Base-by-base conservation (phyloP, 2,113 vertebrate species). In the Excalfactoria chinensis region DNA sequence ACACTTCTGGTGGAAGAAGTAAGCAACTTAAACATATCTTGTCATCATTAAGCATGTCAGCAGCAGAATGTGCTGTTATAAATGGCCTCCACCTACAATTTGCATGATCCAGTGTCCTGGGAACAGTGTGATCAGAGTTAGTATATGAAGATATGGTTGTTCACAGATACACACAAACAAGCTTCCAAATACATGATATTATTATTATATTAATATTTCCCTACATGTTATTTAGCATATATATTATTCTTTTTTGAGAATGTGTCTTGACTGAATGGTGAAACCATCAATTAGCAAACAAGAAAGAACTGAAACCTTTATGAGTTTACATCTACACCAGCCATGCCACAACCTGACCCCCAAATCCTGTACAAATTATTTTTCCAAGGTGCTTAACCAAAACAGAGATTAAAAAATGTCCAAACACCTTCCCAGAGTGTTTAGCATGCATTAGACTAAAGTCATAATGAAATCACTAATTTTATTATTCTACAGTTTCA, bases 401-500 rank as follows among this genome's bases (percentile, higher is more conserved):
- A 93, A 69, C 9, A 6, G 1, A 70, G 41, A 46, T 85, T 69
- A 70, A 86, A 72, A 87, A 94, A 87, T 9, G 22, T 73, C 55
- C 59, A 89, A 34, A 49, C 37, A 46, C 14, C 64, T 83, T 85
- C 46, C 34, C 44, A 76, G 26, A 69, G 34, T 88, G 74, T 89
- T 93, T 70, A 83, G 76, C 1, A 1, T 79, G 40, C 40, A 89
- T 82, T 82, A 85, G 55, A 83, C 80, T 81, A 85, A 95, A 68
- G 84, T 89, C 85, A 91, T 74, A 91, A 86, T 84, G 93, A 91
- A 96, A 95, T 85, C 70, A 94, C 55, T 84, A 63, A 82, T 91
- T 93, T 88, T 94, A 89, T 93, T 94, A 94, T 93, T 95, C 44
- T 56, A 93, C 71, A 88, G 59, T 93, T 95, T 94, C 79, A 95